Evolutionary conservation across 2,113 vertebrate species (phyloP), one percentile per base, ranked within the genome.

Genomic region (Equus przewalskii): DNA sequence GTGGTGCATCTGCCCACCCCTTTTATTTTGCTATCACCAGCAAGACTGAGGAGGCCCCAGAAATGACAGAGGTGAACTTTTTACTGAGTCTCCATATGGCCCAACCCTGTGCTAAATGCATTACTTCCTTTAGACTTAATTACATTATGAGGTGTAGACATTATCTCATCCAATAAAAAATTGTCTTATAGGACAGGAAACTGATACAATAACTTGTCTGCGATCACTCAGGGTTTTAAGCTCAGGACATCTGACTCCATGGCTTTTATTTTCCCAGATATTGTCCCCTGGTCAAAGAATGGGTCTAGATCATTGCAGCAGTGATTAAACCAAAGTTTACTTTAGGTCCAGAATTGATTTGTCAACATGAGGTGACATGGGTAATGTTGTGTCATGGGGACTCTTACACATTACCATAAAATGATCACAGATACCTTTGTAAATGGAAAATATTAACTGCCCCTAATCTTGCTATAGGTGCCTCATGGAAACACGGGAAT

Each of bases 361-460:
- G 83, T 87, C 90, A 80, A 46, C 87, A 24, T 6, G 26, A 89
- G 10, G 70, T 65, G 73, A 33, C 4, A 51, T 5, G 46, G 73
- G 22, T 12, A 21, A 16, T 26, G 16, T 58, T 46, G 69, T 88
- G 81, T 97, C 94, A 90, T 21, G 89, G 92, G 65, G 64, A 88
- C 62, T 94, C 90, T 92, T 76, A 69, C 84, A 16, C 49, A 41
- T 11, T 18, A 51, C 91, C 0, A 14, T 85, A 79, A 84, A 78
- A 58, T 19, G 30, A 58, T 33, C 86, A 26, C 75, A 41, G 78
- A 41, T 15, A 19, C n/a, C 33, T 89, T n/a, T 51, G 76, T 69
- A 62, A 93, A 46, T 60, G 94, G 98, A 96, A 97, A 97, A 24
- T 46, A 72, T 64, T 49, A 85, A 44, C 78, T 80, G 89, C 41